Conservation (phyloP, 2,113 vertebrate genomes). For the Lepus timidus region DNA sequence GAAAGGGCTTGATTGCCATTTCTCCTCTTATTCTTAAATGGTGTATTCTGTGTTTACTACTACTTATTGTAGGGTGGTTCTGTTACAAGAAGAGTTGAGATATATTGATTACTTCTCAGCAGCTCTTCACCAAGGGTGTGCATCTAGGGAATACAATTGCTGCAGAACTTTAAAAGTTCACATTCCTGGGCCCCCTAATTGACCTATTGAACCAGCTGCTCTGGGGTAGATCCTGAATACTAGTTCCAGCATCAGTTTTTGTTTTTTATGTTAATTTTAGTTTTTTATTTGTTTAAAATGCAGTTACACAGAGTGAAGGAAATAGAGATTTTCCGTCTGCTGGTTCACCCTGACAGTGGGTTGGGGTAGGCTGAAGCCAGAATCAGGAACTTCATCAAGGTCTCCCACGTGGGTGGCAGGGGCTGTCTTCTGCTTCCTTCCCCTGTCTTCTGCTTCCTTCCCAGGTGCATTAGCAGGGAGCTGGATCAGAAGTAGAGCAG, state of each 20-base stretch:
- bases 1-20: slow-evolving; percentile 9
- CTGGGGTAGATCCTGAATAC: neutral
- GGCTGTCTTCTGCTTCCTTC: no score
- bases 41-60: neutral
- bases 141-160: slow-evolving; percentile 32
- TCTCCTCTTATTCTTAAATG: slow-evolving; percentile 33
- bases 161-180: slow-evolving; percentile 58
- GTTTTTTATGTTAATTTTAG: neutral
- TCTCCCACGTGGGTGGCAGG: no score
- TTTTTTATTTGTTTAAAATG: no score
- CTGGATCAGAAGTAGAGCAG: no score
- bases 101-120: slow-evolving; percentile 41
- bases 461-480: no score
- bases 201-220: slow-evolving; percentile 22
- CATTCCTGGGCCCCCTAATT: neutral
- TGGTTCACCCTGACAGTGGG: no score
- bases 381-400: no score
- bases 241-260: neutral
- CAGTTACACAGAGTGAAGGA: no score
- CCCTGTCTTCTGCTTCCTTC: no score
- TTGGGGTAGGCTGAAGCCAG: no score
- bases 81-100: neutral
- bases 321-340: no score
- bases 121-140: neutral
- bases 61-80: neutral